Evolutionary conservation across 2,113 vertebrate species (phyloP).

Genomic region (Genyomyrus donnyi): DNA sequence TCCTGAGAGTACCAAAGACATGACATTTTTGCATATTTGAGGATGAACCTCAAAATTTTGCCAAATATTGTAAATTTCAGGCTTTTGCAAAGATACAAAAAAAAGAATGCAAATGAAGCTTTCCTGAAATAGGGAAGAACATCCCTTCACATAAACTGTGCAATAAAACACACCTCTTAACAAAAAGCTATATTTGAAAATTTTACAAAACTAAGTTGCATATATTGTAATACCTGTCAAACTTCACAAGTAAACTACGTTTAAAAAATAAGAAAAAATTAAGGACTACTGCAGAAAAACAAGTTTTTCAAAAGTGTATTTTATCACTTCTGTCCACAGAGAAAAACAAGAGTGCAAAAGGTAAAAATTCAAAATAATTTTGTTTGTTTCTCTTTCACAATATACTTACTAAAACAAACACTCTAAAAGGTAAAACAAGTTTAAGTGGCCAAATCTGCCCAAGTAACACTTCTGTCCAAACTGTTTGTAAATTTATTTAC

Average conservation of each 20-base stretch:
- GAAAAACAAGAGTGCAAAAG: neutral
- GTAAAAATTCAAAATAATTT: slow-evolving; percentile 6
- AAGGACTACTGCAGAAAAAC: neutral
- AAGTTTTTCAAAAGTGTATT: neutral
- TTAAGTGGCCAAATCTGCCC: neutral
- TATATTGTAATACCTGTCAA: neutral
- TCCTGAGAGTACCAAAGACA: slow-evolving; percentile 28
- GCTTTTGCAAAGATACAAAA: neutral
- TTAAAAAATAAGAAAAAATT: neutral
- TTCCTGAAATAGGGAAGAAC: neutral
- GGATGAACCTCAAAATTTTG: neutral
- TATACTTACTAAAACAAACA: neutral
- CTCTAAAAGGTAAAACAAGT: neutral
- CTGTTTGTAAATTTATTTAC: neutral
- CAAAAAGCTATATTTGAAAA: slow-evolving; percentile 1
- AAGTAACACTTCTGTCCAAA: neutral
- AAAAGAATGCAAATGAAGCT: neutral
- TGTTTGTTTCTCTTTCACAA: neutral
- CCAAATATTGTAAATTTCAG: neutral
- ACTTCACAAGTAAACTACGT: neutral
- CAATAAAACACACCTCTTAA: neutral
- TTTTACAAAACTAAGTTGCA: slow-evolving; percentile 19
- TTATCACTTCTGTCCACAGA: neutral
- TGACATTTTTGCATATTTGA: slow-evolving; percentile 8
- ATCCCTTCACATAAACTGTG: slow-evolving; percentile 7